A percentile compares a stretch with the other conserved stretches of the same genome.
Conservation (phyloP, 1,140 invertebrate species). For the Drosophila punjabiensis region DNA sequence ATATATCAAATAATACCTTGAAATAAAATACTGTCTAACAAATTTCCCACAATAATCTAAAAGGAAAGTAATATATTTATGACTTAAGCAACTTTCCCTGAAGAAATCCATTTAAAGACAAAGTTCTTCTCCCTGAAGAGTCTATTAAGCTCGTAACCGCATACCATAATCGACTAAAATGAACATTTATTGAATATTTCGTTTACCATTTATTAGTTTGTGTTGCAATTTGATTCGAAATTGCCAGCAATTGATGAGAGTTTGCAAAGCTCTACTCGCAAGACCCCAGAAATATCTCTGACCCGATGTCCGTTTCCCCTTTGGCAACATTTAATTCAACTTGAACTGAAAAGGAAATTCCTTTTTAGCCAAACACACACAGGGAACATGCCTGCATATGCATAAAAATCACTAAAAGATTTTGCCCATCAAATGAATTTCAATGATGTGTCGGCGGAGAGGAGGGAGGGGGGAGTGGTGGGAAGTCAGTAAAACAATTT, state of each 20-base stretch:
- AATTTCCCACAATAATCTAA: too few species aligned
- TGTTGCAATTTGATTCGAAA: conserved; percentile 22
- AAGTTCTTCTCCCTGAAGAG: not conserved
- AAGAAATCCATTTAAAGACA: not conserved
- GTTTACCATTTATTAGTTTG: conserved; percentile 13
- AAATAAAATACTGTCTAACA: too few species aligned
- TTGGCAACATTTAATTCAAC: conserved; percentile 52
- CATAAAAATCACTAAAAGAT: conserved; percentile 60
- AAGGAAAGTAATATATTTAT: not conserved
- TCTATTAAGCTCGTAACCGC: conserved; percentile 13
- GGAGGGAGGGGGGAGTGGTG: too few species aligned
- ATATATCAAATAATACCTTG: too few species aligned
- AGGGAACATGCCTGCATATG: conserved; percentile 26
- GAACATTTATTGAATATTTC: conserved; percentile 9
- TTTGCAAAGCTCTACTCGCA: not conserved
- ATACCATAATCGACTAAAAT: conserved; percentile 12
- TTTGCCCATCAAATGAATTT: conserved; percentile 70
- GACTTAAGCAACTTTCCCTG: too few species aligned
- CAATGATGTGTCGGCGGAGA: conserved; percentile 27
- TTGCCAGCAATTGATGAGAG: conserved; percentile 25
- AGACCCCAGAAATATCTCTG: not conserved
- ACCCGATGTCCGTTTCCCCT: conserved; percentile 18
- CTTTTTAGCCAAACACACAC: conserved; percentile 25
- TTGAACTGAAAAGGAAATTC: conserved; percentile 43
- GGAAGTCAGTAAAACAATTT: conserved; percentile 70